Conservation (phyloP, 64 coral and sea anemone species). For the Hydrozoanthus tunicans region DNA sequence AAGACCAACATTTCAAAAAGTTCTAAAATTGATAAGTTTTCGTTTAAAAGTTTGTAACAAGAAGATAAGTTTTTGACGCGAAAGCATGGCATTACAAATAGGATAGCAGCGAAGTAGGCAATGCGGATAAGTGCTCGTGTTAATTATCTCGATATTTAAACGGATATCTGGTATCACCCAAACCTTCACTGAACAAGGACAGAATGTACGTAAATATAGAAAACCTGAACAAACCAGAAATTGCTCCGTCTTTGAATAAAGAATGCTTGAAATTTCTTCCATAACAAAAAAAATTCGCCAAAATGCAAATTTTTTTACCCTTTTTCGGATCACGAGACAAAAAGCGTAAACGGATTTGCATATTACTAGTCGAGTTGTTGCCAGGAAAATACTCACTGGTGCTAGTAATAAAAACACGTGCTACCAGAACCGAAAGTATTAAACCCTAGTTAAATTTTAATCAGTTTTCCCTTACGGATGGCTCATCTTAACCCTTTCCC, state of each 20-base stretch:
- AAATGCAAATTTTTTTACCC: constrained; percentile 38
- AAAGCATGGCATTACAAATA: too few species aligned
- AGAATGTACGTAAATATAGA: too few species aligned
- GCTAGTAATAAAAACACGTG: constrained; percentile 14
- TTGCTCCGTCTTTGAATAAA: not conserved
- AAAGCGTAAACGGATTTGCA: constrained; percentile 28
- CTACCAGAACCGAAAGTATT: not conserved
- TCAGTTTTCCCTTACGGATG: not conserved
- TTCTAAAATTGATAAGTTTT: not conserved
- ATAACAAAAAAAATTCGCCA: not conserved
- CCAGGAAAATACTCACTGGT: constrained; percentile 6
- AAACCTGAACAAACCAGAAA: not conserved
- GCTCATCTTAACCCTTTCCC: not conserved
- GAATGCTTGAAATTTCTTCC: not conserved
- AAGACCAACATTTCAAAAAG: too few species aligned
- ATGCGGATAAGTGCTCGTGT: too few species aligned
- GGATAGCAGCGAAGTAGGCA: too few species aligned
- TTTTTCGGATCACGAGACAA: not conserved
- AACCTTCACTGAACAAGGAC: too few species aligned
- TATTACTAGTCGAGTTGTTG: constrained; percentile 33
- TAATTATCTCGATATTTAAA: too few species aligned
- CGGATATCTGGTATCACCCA: too few species aligned
- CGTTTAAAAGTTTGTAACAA: not conserved
- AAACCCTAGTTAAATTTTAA: constrained; percentile 47
- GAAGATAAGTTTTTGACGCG: too few species aligned